phyloP scores from a whole-genome alignment of 2,888 invertebrate genomes.

The Caenorhabditis japonica region DNA sequence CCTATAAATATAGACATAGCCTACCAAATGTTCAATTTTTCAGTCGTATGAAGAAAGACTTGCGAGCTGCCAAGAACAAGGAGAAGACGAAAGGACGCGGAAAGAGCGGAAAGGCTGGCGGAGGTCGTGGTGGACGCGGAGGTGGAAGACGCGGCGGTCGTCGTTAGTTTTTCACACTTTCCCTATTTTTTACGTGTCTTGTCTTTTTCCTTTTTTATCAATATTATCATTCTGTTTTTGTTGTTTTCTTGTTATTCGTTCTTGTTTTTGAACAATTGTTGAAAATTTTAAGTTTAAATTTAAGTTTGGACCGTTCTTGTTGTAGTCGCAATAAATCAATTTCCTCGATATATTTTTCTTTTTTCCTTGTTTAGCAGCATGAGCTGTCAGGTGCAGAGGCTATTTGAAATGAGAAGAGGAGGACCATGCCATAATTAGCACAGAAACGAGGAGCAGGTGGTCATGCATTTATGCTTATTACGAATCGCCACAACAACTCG shows the following conservation, averaged over 20 bases:
- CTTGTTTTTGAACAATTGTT: too few species aligned
- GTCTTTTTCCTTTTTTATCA: slow-evolving; percentile 10
- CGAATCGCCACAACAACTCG: slow-evolving; percentile 1
- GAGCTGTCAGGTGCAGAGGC: slow-evolving; percentile 8
- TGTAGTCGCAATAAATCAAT: slow-evolving; percentile 6
- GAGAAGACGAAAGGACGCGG: slow-evolving; percentile 66
- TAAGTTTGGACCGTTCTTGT: slow-evolving; percentile 4
- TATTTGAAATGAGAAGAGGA: slow-evolving; percentile 12
- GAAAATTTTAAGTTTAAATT: too few species aligned
- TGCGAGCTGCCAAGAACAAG: slow-evolving; percentile 56
- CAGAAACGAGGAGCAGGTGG: slow-evolving; percentile 10
- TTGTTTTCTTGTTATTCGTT: not conserved
- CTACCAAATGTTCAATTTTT: slow-evolving; percentile 21
- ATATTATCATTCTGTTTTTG: not conserved
- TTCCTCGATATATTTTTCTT: not conserved
- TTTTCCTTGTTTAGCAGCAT: not conserved
- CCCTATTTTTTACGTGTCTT: slow-evolving; percentile 3
- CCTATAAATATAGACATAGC: too few species aligned
- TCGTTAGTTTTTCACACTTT: not conserved
- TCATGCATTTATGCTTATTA: not conserved
- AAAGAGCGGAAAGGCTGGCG: slow-evolving; percentile 25
- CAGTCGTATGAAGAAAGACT: slow-evolving; percentile 66
- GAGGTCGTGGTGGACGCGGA: slow-evolving; percentile 6
- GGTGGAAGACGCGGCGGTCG: slow-evolving; percentile 8
- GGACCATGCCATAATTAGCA: not conserved